Conservation (phyloP, 2,113 vertebrate species). For the Anarhynchus alexandrinus region DNA sequence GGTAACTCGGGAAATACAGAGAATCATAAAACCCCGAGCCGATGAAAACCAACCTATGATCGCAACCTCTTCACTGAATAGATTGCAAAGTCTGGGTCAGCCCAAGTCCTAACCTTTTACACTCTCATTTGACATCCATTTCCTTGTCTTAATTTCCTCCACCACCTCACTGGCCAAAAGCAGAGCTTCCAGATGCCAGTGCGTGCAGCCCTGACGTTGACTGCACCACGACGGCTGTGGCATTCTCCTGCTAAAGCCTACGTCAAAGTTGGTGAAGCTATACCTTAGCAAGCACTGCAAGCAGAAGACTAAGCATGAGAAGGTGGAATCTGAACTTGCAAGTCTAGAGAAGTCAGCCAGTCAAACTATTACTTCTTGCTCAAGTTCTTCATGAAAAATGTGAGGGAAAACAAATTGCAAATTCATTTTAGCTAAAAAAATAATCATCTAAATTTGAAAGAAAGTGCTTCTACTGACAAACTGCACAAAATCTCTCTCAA, state of each 20-base stretch:
- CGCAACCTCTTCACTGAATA: background rate
- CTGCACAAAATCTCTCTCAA: background rate
- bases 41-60: background rate
- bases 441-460: background rate
- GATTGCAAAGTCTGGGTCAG: background rate
- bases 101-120: background rate
- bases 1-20: background rate
- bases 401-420: background rate
- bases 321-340: background rate
- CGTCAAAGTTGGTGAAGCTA: fast-evolving
- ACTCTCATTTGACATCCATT: background rate
- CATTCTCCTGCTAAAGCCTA: fast-evolving
- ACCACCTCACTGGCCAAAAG: background rate
- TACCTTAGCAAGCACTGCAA: background rate
- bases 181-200: background rate
- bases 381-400: background rate
- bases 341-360: background rate
- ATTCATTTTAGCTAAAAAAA: background rate
- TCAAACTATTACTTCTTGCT: background rate
- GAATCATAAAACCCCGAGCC: background rate
- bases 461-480: background rate
- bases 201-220: fast-evolving
- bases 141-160: background rate
- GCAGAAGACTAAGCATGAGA: background rate
- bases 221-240: fast-evolving